Conservation (phyloP, 1,140 invertebrate genomes). For the Drosophila busckii region DNA sequence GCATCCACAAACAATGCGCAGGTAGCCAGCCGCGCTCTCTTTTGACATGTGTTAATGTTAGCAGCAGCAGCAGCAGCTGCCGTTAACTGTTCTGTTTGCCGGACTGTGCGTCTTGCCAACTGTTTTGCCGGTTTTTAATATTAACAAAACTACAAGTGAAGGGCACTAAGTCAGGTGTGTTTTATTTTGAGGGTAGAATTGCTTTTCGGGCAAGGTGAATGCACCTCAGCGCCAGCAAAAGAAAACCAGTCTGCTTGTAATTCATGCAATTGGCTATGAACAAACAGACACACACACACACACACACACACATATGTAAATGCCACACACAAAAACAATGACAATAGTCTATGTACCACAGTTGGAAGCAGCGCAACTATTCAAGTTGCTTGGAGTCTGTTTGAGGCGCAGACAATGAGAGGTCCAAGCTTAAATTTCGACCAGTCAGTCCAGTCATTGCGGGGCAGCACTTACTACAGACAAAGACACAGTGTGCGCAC, state of each 20-base stretch:
- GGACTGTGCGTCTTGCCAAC: constrained; percentile 12
- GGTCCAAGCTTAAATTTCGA: constrained; percentile 30
- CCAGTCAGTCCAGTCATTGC: constrained; percentile 63
- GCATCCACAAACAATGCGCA: constrained; percentile 6
- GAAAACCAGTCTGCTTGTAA: constrained; percentile 51
- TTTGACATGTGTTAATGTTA: constrained; percentile 29
- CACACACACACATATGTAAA: constrained; percentile 36
- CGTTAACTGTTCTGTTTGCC: constrained; percentile 8
- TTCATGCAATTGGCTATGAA: constrained; percentile 58
- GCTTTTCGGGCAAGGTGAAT: constrained; percentile 60
- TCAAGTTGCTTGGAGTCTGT: background rate
- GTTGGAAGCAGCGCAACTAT: too few relatives aligned
- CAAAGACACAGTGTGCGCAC: background rate
- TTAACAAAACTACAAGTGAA: constrained; percentile 14
- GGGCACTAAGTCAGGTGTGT: constrained; percentile 57
- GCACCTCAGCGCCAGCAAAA: constrained; percentile 29
- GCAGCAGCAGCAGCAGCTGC: constrained; percentile 19
- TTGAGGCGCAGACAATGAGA: constrained; percentile 12
- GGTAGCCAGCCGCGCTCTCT: constrained; percentile 9
- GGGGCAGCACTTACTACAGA: constrained; percentile 49
- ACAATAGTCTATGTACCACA: constrained; percentile 26
- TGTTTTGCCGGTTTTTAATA: constrained; percentile 17
- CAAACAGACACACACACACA: too few relatives aligned
- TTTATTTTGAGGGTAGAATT: constrained; percentile 41
- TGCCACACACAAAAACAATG: constrained; percentile 47